phyloP scores from a whole-genome alignment of 2,888 invertebrate species.

The Dolichomitus sp. region DNA sequence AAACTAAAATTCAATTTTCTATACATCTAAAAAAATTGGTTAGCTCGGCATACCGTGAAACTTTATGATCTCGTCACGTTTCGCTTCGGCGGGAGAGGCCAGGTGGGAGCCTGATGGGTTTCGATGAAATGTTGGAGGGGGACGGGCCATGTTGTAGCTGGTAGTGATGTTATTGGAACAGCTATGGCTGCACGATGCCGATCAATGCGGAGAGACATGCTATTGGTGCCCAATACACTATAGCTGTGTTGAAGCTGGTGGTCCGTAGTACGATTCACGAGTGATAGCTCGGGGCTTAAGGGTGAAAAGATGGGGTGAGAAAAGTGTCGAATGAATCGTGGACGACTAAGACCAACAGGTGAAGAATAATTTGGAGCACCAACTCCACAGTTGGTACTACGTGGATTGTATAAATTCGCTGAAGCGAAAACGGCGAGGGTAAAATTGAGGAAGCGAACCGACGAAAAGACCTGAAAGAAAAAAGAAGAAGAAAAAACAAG shows the following conservation, averaged over 20 bases:
- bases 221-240: conserved; percentile 6
- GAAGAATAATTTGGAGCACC: conserved; percentile 8
- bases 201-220: conserved; percentile 14
- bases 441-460: conserved; percentile 16
- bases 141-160: not conserved
- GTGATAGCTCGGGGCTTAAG: conserved; percentile 1
- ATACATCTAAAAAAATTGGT: too few relatives aligned
- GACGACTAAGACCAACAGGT: conserved; percentile 17
- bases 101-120: conserved; percentile 7
- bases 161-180: not conserved
- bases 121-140: conserved; percentile 1
- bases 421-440: not conserved
- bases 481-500: not conserved
- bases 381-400: not conserved
- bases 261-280: conserved; percentile 12
- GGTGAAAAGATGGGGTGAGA: not conserved
- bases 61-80: not conserved
- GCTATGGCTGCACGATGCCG: conserved; percentile 23
- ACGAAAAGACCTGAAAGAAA: not conserved
- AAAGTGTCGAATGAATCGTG: not conserved
- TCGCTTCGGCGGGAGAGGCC: not conserved
- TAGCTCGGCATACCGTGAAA: too few relatives aligned
- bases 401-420: not conserved
- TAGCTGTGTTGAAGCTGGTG: not conserved
- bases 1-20: too few relatives aligned